Conservation (phyloP, 2,888 invertebrate species). For the Eristalis tenax region DNA sequence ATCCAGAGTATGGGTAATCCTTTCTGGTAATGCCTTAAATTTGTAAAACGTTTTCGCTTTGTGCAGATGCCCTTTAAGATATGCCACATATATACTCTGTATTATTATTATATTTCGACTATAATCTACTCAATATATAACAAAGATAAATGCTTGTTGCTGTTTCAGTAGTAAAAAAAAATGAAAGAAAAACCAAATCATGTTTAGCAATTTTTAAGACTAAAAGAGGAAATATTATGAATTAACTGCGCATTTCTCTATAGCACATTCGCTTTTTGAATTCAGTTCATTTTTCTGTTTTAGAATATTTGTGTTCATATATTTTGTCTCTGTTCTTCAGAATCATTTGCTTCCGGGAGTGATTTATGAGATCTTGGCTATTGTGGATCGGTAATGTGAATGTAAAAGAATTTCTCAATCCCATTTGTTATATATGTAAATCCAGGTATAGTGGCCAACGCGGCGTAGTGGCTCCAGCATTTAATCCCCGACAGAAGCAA, state of each 20-base stretch:
- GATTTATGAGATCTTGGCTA: too few relatives aligned
- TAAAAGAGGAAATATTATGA: not conserved
- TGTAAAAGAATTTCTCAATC: too few relatives aligned
- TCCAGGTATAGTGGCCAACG: too few relatives aligned
- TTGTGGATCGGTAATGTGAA: too few relatives aligned
- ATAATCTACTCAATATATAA: slow-evolving; percentile 39
- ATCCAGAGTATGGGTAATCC: not conserved
- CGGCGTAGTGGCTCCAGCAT: too few relatives aligned
- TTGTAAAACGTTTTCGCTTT: slow-evolving; percentile 14
- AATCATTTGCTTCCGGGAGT: too few relatives aligned
- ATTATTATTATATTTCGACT: slow-evolving; percentile 32
- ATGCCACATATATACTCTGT: slow-evolving; percentile 27
- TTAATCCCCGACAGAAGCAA: too few relatives aligned
- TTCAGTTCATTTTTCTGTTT: not conserved
- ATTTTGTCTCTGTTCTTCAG: not conserved
- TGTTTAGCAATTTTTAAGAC: slow-evolving; percentile 21
- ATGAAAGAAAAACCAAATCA: not conserved
- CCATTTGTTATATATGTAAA: too few relatives aligned
- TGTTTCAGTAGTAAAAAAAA: slow-evolving; percentile 36
- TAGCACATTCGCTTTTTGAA: not conserved
- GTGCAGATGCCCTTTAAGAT: slow-evolving; percentile 34
- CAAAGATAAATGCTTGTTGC: slow-evolving; percentile 43
- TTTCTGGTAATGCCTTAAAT: slow-evolving; percentile 14
- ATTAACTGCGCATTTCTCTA: not conserved
- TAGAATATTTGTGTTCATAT: not conserved